Conservation (phyloP, 23 tunicate genomes). For the Botrylloides violaceus region DNA sequence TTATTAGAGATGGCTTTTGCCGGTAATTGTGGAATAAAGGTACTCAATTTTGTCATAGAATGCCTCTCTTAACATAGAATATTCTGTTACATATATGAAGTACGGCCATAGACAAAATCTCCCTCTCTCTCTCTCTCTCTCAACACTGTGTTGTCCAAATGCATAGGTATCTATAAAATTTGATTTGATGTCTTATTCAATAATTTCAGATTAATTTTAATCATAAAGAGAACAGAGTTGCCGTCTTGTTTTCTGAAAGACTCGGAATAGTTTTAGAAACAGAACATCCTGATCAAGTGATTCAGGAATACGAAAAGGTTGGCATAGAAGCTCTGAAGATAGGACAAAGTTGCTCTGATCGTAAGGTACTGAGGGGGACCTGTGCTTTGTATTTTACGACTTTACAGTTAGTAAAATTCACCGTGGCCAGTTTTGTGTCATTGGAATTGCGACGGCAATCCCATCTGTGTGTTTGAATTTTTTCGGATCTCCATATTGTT, state of each 20-base stretch:
- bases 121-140: neutral
- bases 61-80: neutral
- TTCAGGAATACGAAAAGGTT: constrained; percentile 19
- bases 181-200: no score
- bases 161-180: no score
- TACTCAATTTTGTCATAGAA: neutral
- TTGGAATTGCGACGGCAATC: no score
- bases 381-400: neutral
- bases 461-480: no score
- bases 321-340: constrained; percentile 31
- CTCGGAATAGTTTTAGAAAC: constrained; percentile 62
- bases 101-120: neutral
- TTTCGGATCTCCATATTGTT: no score
- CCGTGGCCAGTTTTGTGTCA: no score
- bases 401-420: no score
- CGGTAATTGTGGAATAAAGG: constrained; percentile 70
- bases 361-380: constrained; percentile 21
- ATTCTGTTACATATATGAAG: no score
- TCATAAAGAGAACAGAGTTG: constrained; percentile 12
- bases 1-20: constrained; percentile 88
- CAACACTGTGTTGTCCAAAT: neutral
- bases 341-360: constrained; percentile 32
- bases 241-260: constrained; percentile 51
- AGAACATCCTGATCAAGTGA: constrained; percentile 13
- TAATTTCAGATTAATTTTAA: constrained; percentile 18